phyloP scores from a whole-genome alignment of 1,140 invertebrate species.

The Myzus persicae region DNA sequence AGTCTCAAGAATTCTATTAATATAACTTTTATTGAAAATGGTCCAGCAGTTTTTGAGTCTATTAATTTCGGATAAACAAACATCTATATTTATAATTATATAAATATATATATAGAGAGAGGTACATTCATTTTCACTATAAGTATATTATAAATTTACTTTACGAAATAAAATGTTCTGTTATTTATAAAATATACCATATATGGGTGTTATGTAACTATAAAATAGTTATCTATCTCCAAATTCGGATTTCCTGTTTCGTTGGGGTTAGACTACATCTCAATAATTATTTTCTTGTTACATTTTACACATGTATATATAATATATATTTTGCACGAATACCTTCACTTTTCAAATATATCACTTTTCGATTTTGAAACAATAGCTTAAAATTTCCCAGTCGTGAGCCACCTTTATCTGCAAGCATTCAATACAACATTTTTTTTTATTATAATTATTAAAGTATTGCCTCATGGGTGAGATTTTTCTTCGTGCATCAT shows the following conservation, averaged over 20 bases:
- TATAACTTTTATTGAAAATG: no score
- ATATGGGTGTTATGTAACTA: background rate
- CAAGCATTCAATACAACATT: slow-evolving; percentile 2
- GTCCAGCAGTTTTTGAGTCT: no score
- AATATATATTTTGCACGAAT: slow-evolving; percentile 27
- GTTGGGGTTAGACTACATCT: background rate
- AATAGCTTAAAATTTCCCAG: slow-evolving; percentile 35
- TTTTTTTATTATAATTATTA: slow-evolving; percentile 14
- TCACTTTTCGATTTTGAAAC: slow-evolving; percentile 48
- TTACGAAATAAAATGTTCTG: background rate
- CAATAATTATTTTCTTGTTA: background rate
- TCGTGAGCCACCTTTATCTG: slow-evolving; percentile 36
- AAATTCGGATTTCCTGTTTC: background rate
- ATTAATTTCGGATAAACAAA: no score
- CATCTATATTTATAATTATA: no score
- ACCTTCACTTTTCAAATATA: slow-evolving; percentile 55
- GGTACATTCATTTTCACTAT: background rate
- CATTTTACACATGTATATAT: background rate
- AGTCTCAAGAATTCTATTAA: no score
- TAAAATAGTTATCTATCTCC: background rate
- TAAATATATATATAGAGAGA: no score
- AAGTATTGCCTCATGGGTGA: slow-evolving; percentile 32
- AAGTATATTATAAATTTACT: background rate
- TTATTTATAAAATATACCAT: background rate
- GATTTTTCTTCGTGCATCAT: slow-evolving; percentile 35